Conservation (phyloP, 2,888 invertebrate species). For the Chrysodeixis includens region DNA sequence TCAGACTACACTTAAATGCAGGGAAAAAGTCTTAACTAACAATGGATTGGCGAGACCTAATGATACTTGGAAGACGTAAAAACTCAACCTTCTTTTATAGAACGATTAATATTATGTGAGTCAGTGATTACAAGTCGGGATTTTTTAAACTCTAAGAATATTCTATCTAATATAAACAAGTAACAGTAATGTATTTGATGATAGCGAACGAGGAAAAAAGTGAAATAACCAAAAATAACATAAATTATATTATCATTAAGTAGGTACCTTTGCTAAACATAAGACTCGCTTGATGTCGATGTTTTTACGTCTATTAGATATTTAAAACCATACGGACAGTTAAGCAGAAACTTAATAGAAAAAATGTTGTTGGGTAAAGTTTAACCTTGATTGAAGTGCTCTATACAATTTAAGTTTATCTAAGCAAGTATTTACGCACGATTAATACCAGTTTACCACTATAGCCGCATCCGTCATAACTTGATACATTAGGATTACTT, state of each 20-base stretch:
- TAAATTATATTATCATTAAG: too few relatives aligned
- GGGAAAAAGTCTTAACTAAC: conserved; percentile 17
- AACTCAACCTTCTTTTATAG: neutral
- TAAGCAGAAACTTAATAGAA: too few relatives aligned
- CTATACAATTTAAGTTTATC: neutral
- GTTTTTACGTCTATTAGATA: too few relatives aligned
- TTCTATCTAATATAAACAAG: neutral
- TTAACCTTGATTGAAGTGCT: neutral
- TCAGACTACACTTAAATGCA: neutral
- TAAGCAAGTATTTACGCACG: neutral
- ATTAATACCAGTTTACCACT: neutral
- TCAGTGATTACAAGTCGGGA: neutral
- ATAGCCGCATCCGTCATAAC: neutral
- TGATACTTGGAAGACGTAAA: conserved; percentile 9
- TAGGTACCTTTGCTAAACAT: too few relatives aligned
- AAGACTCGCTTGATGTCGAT: too few relatives aligned
- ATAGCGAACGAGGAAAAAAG: neutral
- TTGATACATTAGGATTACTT: neutral
- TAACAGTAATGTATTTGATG: neutral
- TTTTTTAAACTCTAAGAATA: neutral
- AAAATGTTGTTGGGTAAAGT: neutral
- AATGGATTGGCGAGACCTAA: conserved; percentile 16
- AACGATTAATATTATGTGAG: neutral
- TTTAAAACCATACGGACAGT: too few relatives aligned
- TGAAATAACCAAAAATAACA: too few relatives aligned